Base-by-base conservation (phyloP, 2,888 invertebrate species). In the Fragum fragum region DNA sequence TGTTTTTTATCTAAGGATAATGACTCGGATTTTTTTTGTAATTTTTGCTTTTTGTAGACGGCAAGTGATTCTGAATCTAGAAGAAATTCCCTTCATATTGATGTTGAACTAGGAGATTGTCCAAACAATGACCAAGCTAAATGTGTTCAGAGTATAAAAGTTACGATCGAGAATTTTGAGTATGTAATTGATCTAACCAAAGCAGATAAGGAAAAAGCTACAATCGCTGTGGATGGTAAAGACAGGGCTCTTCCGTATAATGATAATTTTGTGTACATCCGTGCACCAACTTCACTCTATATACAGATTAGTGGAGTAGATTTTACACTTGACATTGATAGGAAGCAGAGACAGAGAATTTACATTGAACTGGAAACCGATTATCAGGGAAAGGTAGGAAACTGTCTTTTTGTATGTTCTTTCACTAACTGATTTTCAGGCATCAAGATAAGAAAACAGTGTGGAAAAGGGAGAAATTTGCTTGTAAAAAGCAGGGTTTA, bases 221-320 rank as follows among this genome's bases (percentile, higher is more conserved):
- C 23, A 1, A 53, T 77, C 26, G 63, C 16, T 23, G 42, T 80
- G 23, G 57, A 80, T 29, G 32, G 32, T 23, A 21, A 16, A 1
- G 9, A n/a, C 16, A 16, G 32, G 21, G 7, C 11, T 9, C 29
- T 81, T 18, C 81, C 81, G 16, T 53, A 68, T 42, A 47, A 69
- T 21, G 53, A 68, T 32, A 53, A 53, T n/a, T 47, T 73, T 26
- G 32, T 91, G 29, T 84, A 90, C 70, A 79, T 91, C 14, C 90
- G 88, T 73, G 57, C 78, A 36, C 86, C 84, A 0, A 90, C 90
- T 0, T 85, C 87, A 5, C 61, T 83, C 29, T 88, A 88, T 70
- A 74, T 73, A 18, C 57, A 86, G 66, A 79, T 90, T 18, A 73
- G 74, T 53, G 91, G 86, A 7, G 87, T 88, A 71, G 92, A 90